Evolutionary conservation across 2,797 vertebrate genomes (phyloP), one percentile per base, ranked within the genome.

Genomic region (Podarcis lilfordi): DNA sequence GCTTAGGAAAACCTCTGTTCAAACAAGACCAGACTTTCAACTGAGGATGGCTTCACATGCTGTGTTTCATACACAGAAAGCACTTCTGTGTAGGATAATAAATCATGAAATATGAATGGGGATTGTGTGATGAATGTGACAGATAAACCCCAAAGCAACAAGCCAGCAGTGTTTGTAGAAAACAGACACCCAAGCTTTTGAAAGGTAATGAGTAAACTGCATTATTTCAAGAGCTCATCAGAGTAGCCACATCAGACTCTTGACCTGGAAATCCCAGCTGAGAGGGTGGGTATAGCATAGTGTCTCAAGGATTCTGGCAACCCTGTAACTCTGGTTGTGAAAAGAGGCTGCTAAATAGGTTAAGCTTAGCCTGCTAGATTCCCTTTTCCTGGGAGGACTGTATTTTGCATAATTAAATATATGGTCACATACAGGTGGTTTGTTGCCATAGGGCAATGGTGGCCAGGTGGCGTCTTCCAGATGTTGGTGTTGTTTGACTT

Each of bases 1-100:
- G 43, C 71, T 71, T 84, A 82, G 35, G 89, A 89, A 92, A 85
- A 50, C 50, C 89, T 80, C 81, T 91, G 43, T 89, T 94, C 86
- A 90, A 90, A 75, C 55, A 82, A 85, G 85, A 90, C 32, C 81
- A 91, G 35, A n/a, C 71, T 89, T 92, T 85, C 25, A 71, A 72
- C 75, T 89, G 55, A 55, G 29, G 21, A 4, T 8, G 25, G 11
- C 23, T 32, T 35, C 37, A 10, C 45, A 64, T 66, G n/a, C 69
- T 61, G 35, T 13, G 19, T 74, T 85, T 80, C 13, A 50, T 32
- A 71, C 23, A 55, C 35, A 2, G 77, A 74, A 80, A 76, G n/a
- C n/a, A 19, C 5, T 85, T 61, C 4, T 3, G 19, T 43, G 19
- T 77, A 66, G 23, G 32, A 23, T 8, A 75, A 45, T n/a, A 80